phyloP scores from a whole-genome alignment of 2,888 invertebrate genomes.

The Melanostoma mellinum region DNA sequence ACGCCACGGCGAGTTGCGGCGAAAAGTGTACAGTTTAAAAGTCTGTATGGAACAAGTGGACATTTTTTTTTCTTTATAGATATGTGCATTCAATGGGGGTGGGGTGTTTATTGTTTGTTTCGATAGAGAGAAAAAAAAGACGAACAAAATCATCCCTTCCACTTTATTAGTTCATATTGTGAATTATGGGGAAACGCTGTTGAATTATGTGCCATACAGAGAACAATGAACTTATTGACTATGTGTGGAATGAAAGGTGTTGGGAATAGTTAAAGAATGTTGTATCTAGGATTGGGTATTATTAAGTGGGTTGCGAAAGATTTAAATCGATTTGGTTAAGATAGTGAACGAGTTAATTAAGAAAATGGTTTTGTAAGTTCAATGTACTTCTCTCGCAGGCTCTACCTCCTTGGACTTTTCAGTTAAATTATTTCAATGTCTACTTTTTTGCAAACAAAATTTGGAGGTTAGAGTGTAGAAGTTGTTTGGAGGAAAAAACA shows the following conservation, averaged over 20 bases:
- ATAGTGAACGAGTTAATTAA: too few relatives aligned
- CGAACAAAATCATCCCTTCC: slow-evolving; percentile 57
- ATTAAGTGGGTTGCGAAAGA: too few relatives aligned
- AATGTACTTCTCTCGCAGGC: too few relatives aligned
- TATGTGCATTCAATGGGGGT: slow-evolving; percentile 23
- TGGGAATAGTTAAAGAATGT: too few relatives aligned
- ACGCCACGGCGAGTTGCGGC: slow-evolving; percentile 57
- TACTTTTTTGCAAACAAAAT: too few relatives aligned
- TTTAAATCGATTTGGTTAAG: too few relatives aligned
- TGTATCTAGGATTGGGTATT: too few relatives aligned
- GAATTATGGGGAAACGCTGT: slow-evolving; percentile 14
- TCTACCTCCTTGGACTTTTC: too few relatives aligned
- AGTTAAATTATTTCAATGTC: too few relatives aligned
- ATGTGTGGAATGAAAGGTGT: neutral
- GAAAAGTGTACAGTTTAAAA: slow-evolving; percentile 45
- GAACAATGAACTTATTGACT: slow-evolving; percentile 30
- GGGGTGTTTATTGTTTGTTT: slow-evolving; percentile 35
- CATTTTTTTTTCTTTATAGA: neutral
- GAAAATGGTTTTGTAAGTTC: too few relatives aligned
- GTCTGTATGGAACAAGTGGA: slow-evolving; percentile 41
- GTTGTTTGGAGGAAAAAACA: too few relatives aligned
- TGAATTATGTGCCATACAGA: slow-evolving; percentile 5
- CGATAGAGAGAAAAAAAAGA: neutral
- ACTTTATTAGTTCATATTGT: neutral
- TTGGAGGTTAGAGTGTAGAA: too few relatives aligned